Conservation (phyloP, 2,113 vertebrate species). For the Colius striatus region DNA sequence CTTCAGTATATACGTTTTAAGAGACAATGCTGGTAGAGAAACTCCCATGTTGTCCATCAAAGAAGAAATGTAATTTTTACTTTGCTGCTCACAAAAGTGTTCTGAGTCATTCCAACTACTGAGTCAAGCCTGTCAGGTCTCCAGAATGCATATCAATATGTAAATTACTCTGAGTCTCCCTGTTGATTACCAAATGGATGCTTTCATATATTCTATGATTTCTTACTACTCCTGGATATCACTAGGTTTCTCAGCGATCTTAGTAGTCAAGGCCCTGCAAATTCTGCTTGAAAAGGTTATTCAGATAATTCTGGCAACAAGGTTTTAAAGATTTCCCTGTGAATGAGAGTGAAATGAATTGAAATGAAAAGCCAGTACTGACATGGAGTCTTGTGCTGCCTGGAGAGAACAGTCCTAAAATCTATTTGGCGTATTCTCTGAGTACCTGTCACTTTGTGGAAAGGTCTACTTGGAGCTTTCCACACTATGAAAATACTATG, state of each 20-base stretch:
- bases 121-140: constrained; percentile 27
- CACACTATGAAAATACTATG: neutral
- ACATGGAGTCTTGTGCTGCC: neutral
- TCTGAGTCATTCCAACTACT: constrained; percentile 21
- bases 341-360: neutral
- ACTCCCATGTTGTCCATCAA: neutral
- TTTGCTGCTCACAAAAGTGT: neutral
- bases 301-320: neutral
- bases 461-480: neutral
- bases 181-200: neutral
- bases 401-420: neutral
- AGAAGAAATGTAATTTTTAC: constrained; percentile 12
- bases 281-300: neutral
- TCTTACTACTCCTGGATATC: neutral
- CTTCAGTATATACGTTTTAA: neutral
- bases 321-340: neutral
- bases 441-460: neutral
- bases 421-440: neutral
- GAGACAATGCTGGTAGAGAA: neutral
- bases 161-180: neutral
- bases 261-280: neutral
- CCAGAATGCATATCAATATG: neutral
- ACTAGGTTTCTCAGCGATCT: neutral
- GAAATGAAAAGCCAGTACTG: neutral
- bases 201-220: neutral